These are phyloP conservation scores for Eulemur rufifrons DNA, from an alignment of 2,113 vertebrate species.

Conservation along the genomic window DNA sequence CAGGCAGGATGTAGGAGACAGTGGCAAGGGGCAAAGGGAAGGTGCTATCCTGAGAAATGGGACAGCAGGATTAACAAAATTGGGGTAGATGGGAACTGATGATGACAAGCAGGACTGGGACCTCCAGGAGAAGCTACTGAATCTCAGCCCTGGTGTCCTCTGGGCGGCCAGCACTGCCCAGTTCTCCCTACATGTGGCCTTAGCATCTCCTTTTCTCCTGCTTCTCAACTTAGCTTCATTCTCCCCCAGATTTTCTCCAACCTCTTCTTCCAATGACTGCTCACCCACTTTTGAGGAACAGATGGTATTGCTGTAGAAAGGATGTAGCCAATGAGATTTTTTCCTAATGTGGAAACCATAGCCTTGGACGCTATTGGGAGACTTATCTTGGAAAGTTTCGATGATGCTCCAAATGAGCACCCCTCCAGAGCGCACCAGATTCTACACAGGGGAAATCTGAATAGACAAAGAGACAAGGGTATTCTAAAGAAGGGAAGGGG, in stretches of 20 bases:
- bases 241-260: not conserved
- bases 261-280: not conserved
- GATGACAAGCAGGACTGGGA: not conserved
- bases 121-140: fast-evolving
- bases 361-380: not conserved
- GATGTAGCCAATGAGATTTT: not conserved
- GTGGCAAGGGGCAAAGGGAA: too few species aligned
- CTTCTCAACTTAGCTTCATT: not conserved
- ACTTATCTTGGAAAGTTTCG: not conserved
- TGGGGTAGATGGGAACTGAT: not conserved
- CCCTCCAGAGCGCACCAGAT: not conserved
- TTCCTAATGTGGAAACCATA: not conserved
- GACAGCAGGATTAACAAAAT: not conserved
- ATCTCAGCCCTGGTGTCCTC: not conserved
- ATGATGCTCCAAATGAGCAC: not conserved
- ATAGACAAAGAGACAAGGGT: not conserved
- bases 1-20: not conserved
- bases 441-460: not conserved
- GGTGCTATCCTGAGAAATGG: not conserved
- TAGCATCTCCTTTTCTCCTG: not conserved
- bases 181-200: not conserved
- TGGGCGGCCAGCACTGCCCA: too few species aligned
- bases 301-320: not conserved
- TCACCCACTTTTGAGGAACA: not conserved
- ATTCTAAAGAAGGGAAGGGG: not conserved